Evolutionary conservation across 2,113 vertebrate genomes (phyloP), one percentile per base, ranked within the genome.

Genomic region (Mugil cephalus): DNA sequence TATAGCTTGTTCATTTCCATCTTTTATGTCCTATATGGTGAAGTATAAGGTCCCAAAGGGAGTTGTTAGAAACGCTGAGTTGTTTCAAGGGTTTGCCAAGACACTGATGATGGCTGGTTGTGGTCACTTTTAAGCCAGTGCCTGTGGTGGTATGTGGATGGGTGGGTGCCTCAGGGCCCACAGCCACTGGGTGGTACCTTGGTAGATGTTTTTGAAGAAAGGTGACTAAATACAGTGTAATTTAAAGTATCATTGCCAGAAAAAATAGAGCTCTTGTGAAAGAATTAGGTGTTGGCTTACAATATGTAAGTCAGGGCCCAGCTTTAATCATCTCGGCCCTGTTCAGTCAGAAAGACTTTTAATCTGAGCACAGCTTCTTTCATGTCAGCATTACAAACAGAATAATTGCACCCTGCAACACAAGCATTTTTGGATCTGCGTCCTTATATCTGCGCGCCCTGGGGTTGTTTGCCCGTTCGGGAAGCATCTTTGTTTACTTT

Each of bases 171-270:
- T 64, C 46, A 1, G 19, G 8, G 45, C 74, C 79, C 74, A 40
- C 69, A 70, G 74, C 81, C 76, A 74, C 84, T 87, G 85, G 89
- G 88, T 87, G 86, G 83, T 82, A 83, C 85, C 68, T 53, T 10
- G 70, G 61, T 64, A 74, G 72, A 73, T 61, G 71, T 65, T 62
- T 77, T 54, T 46, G 42, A 69, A 69, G 60, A 63, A 72, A 50
- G 79, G 19, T 48, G 8, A 56, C 63, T 69, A 18, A 30, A 56
- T 62, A 42, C 7, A 56, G 6, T 74, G 69, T 60, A 61, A 89
- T 87, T 88, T 84, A 69, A 69, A 69, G 74, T 52, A 77, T 73
- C 61, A 40, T 54, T 46, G 77, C 63, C 61, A 65, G 18, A 79
- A 86, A 85, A 87, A 91, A 72, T 79, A 82, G 79, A 70, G 69